phyloP scores from a whole-genome alignment of 2,113 vertebrate species.

The Pantherophis guttatus region DNA sequence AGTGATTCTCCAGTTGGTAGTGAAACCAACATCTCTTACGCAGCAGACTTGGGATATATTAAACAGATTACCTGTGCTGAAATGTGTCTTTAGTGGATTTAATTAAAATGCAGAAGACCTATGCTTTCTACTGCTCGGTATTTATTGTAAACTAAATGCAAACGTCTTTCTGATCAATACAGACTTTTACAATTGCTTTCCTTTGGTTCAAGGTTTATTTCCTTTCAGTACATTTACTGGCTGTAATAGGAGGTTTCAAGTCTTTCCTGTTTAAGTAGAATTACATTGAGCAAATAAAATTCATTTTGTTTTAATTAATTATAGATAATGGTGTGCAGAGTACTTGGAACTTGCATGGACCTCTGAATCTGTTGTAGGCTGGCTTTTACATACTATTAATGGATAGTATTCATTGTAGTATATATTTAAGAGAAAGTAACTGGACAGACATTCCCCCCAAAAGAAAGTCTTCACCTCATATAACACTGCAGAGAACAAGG shows the following conservation, averaged over 20 bases:
- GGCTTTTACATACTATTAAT: background rate
- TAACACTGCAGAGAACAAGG: background rate
- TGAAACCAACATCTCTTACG: background rate
- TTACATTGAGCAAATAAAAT: background rate
- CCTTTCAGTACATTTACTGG: background rate
- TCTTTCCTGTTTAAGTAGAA: background rate
- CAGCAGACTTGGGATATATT: background rate
- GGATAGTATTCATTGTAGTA: background rate
- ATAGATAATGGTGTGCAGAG: background rate
- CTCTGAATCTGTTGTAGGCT: background rate
- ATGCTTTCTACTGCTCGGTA: background rate
- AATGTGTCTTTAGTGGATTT: background rate
- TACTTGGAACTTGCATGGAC: background rate
- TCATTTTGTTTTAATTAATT: background rate
- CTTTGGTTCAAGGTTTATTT: background rate
- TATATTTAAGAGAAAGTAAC: background rate
- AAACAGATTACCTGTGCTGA: background rate
- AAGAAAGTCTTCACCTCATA: background rate
- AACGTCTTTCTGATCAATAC: background rate
- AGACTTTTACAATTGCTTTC: background rate
- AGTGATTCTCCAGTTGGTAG: slow-evolving; percentile 3
- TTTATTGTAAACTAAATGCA: background rate
- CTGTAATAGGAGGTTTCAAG: background rate
- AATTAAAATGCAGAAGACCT: background rate
- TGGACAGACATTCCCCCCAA: background rate